These are phyloP conservation scores for Guaruba guarouba DNA, from an alignment of 2,113 vertebrate genomes.

Conservation along the genomic window DNA sequence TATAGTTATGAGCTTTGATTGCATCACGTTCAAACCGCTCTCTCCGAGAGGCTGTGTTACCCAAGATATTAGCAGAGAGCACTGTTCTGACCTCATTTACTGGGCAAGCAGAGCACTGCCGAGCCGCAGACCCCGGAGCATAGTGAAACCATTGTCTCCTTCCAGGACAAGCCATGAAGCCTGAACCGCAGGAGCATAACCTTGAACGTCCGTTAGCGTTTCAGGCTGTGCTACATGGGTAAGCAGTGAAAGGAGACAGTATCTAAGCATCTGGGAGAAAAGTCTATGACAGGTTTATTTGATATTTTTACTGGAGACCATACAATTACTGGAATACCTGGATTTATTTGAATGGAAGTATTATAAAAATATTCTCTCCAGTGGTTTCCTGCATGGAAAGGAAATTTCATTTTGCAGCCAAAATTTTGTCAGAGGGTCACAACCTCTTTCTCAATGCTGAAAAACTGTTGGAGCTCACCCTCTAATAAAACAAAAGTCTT, in stretches of 20 bases:
- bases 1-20: not conserved
- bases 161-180: not conserved
- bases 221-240: not conserved
- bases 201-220: not conserved
- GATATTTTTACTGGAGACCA: constrained; percentile 60
- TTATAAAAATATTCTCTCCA: constrained; percentile 64
- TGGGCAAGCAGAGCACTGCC: not conserved
- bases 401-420: constrained; percentile 65
- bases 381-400: constrained; percentile 49
- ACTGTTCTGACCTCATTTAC: constrained; percentile 4
- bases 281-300: constrained; percentile 64
- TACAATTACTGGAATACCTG: constrained; percentile 70
- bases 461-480: constrained; percentile 43
- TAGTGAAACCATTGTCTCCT: constrained; percentile 40
- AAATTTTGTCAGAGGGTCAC: constrained; percentile 64
- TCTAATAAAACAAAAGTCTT: constrained; percentile 31
- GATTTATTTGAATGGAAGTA: constrained; percentile 66
- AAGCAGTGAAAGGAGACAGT: constrained; percentile 43
- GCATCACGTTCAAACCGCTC: not conserved
- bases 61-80: not conserved
- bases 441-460: constrained; percentile 41
- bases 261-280: constrained; percentile 57
- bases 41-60: not conserved
- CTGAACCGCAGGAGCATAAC: not conserved
- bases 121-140: constrained; percentile 5